Conservation (phyloP, 2,888 invertebrate species). For the Diarsia brunnea region DNA sequence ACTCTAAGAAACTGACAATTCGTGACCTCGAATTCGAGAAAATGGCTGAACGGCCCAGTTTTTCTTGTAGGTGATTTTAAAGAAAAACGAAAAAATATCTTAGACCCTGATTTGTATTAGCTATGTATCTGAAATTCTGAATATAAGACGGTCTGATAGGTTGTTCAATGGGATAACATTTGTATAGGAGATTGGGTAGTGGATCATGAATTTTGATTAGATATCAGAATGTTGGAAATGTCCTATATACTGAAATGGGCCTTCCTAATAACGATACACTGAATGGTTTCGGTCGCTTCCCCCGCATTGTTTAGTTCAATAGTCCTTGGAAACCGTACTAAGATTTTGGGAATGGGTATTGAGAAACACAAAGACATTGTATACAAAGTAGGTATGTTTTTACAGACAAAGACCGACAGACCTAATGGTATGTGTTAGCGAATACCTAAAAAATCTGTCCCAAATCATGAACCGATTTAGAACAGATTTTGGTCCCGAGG, state of each 20-base stretch:
- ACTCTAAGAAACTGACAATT: slow-evolving; percentile 12
- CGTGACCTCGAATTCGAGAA: slow-evolving; percentile 19
- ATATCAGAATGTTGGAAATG: slow-evolving; percentile 50
- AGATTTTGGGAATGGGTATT: slow-evolving; percentile 25
- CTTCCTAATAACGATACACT: slow-evolving; percentile 51
- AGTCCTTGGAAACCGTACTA: slow-evolving; percentile 38
- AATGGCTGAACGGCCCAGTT: slow-evolving; percentile 15
- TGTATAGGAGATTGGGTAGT: slow-evolving; percentile 50
- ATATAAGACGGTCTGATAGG: slow-evolving; percentile 27
- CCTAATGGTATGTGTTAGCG: slow-evolving; percentile 3
- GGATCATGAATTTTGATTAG: slow-evolving; percentile 59
- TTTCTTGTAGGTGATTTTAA: slow-evolving; percentile 24
- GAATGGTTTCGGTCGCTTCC: slow-evolving; percentile 41
- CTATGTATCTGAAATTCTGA: slow-evolving; percentile 15
- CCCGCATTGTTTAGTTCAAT: slow-evolving; percentile 44
- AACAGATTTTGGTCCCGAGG: slow-evolving; percentile 35
- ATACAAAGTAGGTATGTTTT: slow-evolving; percentile 18
- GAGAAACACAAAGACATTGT: slow-evolving; percentile 36
- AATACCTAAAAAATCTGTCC: slow-evolving; percentile 20
- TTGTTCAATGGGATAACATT: slow-evolving; percentile 49
- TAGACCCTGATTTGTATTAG: slow-evolving; percentile 24
- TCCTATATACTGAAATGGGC: slow-evolving; percentile 41
- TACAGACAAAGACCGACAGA: not conserved
- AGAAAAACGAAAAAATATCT: slow-evolving; percentile 15
- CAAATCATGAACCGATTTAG: slow-evolving; percentile 32